Evolutionary conservation across 2,113 vertebrate species (phyloP).

Genomic region (Corythoichthys haematopterus): DNA sequence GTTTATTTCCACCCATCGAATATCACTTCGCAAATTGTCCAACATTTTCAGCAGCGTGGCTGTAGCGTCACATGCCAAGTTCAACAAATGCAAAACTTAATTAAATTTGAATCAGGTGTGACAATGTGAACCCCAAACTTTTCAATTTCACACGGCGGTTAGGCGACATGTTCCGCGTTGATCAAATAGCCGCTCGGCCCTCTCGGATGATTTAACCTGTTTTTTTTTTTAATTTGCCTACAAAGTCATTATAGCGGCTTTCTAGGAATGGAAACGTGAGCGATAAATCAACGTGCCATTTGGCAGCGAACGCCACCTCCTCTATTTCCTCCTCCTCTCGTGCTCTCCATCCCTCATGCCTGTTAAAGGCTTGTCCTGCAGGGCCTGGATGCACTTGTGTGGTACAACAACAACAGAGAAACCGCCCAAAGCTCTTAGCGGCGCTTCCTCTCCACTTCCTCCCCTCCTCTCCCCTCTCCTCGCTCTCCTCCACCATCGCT

Average conservation of each 20-base stretch:
- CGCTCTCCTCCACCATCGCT: constrained; percentile 56
- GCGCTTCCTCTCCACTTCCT: constrained; percentile 67
- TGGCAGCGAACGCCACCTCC: constrained; percentile 40
- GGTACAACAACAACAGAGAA: constrained; percentile 78
- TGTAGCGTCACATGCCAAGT: not conserved
- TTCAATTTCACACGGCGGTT: constrained; percentile 23
- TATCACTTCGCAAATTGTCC: too few relatives aligned
- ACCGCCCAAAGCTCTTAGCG: constrained; percentile 75
- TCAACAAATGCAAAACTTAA: not conserved
- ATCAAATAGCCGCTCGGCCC: not conserved
- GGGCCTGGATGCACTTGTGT: constrained; percentile 76
- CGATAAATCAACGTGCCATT: constrained; percentile 74
- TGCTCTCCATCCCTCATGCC: constrained; percentile 70
- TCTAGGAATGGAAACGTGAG: constrained; percentile 55
- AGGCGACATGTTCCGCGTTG: constrained; percentile 23
- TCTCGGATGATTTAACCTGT: constrained; percentile 45
- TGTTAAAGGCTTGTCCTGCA: constrained; percentile 76
- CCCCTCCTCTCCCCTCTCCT: constrained; percentile 57
- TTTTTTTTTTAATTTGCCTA: constrained; percentile 44
- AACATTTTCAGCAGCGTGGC: not conserved
- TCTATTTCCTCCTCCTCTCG: constrained; percentile 49
- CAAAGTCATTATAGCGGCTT: constrained; percentile 57
- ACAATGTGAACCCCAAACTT: constrained; percentile 17
- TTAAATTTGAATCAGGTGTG: not conserved
- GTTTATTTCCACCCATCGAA: too few relatives aligned